A percentile compares a stretch with the other conserved stretches of the same genome.
phyloP scores from a whole-genome alignment of 2,113 vertebrate genomes.

The Oophaga pumilio region DNA sequence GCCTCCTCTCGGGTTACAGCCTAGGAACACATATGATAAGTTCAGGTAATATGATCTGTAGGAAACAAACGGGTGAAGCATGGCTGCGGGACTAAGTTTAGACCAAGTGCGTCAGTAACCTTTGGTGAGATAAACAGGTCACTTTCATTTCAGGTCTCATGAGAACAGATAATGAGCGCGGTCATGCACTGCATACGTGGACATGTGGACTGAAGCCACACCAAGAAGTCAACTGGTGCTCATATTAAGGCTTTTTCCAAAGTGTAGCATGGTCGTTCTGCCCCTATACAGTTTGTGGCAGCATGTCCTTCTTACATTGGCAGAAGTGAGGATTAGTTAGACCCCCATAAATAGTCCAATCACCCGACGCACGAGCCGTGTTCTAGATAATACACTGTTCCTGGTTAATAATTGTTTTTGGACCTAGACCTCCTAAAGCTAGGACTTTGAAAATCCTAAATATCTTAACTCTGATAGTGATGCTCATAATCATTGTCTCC shows the following conservation, averaged over 20 bases:
- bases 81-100: conserved; percentile 40
- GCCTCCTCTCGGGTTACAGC: not conserved
- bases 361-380: too few relatives aligned
- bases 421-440: not conserved
- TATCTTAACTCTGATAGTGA: not conserved
- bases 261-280: too few relatives aligned
- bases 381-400: too few relatives aligned
- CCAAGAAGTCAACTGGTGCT: too few relatives aligned
- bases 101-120: conserved; percentile 51
- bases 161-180: conserved; percentile 3
- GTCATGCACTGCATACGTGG: not conserved
- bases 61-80: not conserved
- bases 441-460: not conserved
- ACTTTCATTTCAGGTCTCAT: conserved; percentile 11
- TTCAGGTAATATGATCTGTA: conserved; percentile 39
- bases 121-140: conserved; percentile 48
- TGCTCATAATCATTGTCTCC: not conserved
- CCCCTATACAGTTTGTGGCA: too few relatives aligned
- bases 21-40: conserved; percentile 17
- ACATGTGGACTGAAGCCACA: not conserved
- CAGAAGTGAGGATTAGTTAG: too few relatives aligned
- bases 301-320: too few relatives aligned
- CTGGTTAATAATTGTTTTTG: too few relatives aligned
- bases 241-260: too few relatives aligned
- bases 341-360: too few relatives aligned